A percentile compares a stretch with the other conserved stretches of the same genome.
These are phyloP conservation scores for Tricholaema leucomelas DNA, from an alignment of 2,113 vertebrate species.

Conservation along the genomic window DNA sequence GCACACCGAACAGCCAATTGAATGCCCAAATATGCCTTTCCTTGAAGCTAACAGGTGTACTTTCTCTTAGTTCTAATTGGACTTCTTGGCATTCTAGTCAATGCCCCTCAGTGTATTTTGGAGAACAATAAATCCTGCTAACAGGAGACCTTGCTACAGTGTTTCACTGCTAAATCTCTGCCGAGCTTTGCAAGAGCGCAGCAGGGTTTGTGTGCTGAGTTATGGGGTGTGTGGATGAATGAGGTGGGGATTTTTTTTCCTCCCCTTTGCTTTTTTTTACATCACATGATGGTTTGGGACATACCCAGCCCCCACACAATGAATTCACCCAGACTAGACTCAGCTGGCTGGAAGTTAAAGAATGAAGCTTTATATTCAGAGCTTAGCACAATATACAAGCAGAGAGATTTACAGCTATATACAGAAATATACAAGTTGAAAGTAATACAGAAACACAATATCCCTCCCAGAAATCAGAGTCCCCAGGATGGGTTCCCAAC, in stretches of 20 bases:
- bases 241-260: not conserved
- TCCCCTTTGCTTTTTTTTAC: not conserved
- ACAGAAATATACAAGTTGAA: too few species aligned
- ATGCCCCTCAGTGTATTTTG: not conserved
- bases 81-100: constrained; percentile 27
- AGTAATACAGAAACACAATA: too few species aligned
- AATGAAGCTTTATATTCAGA: too few species aligned
- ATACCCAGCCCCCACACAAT: too few species aligned
- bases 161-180: constrained; percentile 41
- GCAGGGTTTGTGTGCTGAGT: constrained; percentile 16
- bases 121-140: constrained; percentile 60
- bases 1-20: not conserved
- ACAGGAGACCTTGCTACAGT: constrained; percentile 31
- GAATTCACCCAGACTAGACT: too few species aligned
- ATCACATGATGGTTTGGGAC: too few species aligned
- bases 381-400: too few species aligned
- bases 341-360: too few species aligned
- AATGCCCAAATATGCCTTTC: not conserved
- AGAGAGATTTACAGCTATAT: too few species aligned
- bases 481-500: too few species aligned
- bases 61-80: constrained; percentile 47
- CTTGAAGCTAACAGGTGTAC: constrained; percentile 14
- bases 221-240: constrained; percentile 25
- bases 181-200: constrained; percentile 34
- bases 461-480: too few species aligned